Evolutionary conservation across 2,888 invertebrate genomes (phyloP).

Genomic region (Dicroscelio sp.): DNA sequence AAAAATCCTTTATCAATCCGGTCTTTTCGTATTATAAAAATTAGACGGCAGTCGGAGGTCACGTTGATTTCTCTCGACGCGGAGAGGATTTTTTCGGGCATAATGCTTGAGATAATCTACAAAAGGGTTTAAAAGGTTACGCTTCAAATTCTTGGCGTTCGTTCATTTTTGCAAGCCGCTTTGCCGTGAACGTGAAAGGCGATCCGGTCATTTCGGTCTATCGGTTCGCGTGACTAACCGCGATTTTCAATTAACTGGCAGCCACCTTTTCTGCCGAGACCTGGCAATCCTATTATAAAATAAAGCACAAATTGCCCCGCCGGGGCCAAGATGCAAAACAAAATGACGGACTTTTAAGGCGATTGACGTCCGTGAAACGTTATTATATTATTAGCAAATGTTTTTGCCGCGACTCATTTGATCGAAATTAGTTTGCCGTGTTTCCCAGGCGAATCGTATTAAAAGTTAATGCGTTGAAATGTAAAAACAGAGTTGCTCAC

Average conservation of each 20-base stretch:
- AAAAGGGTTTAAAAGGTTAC: conserved; percentile 74
- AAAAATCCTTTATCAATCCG: neutral
- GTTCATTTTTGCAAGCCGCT: conserved; percentile 78
- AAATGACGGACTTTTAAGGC: conserved; percentile 33
- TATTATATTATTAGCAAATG: conserved; percentile 48
- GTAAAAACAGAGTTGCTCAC: conserved; percentile 42
- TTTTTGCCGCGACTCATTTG: conserved; percentile 10
- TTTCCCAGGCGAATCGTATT: conserved; percentile 50
- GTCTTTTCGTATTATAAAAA: conserved; percentile 20
- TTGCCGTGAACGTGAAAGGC: conserved; percentile 76
- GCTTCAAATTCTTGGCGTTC: conserved; percentile 68
- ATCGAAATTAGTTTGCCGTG: conserved; percentile 36
- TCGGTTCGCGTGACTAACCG: conserved; percentile 84
- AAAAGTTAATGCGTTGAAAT: conserved; percentile 38
- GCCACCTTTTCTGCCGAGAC: conserved; percentile 68
- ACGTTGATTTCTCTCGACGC: neutral
- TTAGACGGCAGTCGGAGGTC: neutral
- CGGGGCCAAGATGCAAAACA: conserved; percentile 57
- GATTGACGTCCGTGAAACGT: conserved; percentile 29
- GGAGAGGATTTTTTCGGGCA: conserved; percentile 47
- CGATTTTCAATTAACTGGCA: conserved; percentile 88
- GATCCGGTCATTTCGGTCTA: conserved; percentile 80
- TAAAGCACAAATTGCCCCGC: conserved; percentile 57
- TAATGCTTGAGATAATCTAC: conserved; percentile 66
- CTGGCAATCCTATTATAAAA: conserved; percentile 74